phyloP scores from a whole-genome alignment of 2,888 invertebrate genomes.

The Temnothorax rugatulus region DNA sequence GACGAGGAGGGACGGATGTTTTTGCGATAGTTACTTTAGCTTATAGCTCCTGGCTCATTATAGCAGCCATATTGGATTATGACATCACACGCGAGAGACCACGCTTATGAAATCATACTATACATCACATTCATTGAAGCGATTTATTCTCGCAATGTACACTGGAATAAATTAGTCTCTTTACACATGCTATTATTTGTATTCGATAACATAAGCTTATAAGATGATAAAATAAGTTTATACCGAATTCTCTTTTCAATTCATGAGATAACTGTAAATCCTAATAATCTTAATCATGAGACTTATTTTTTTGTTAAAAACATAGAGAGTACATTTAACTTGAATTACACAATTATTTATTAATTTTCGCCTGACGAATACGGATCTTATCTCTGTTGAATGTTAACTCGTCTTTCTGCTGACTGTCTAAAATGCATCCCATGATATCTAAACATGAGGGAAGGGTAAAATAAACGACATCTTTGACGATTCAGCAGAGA shows the following conservation, averaged over 20 bases:
- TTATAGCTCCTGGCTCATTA: neutral
- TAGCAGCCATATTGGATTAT: constrained; percentile 16
- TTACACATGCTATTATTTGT: neutral
- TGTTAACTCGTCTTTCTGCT: neutral
- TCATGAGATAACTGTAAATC: neutral
- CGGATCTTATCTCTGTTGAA: neutral
- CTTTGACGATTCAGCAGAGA: neutral
- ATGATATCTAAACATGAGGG: neutral
- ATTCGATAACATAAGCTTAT: neutral
- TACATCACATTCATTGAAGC: neutral
- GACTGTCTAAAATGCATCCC: neutral
- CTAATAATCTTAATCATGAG: neutral
- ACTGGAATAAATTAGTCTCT: constrained; percentile 20
- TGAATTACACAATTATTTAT: constrained; percentile 21
- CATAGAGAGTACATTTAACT: neutral
- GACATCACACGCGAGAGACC: constrained; percentile 11
- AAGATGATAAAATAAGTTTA: neutral
- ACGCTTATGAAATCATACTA: neutral
- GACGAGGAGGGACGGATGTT: constrained; percentile 47
- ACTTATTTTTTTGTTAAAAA: neutral
- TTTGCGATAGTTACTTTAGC: constrained; percentile 23
- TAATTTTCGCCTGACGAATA: neutral
- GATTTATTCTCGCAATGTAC: constrained; percentile 28
- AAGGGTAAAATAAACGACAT: neutral
- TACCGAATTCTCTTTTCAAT: neutral